Conservation (phyloP, 2,113 vertebrate species). For the Salvelinus namaycush region DNA sequence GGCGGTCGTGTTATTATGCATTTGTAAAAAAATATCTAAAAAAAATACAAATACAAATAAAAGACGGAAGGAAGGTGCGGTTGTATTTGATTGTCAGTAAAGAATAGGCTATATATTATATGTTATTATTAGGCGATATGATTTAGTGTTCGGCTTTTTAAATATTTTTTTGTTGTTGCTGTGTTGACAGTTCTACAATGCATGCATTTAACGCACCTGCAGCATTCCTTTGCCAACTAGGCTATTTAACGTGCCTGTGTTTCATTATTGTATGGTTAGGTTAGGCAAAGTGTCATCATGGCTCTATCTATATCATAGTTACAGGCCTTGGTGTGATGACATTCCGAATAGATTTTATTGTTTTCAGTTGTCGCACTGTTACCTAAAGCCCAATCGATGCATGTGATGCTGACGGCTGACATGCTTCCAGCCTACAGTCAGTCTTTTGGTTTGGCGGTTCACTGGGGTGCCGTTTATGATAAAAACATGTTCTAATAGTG, state of each 20-base stretch:
- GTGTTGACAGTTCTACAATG: neutral
- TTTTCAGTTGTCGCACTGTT: neutral
- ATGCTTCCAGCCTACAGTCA: neutral
- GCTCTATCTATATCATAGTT: neutral
- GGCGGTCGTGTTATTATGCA: too few relatives aligned
- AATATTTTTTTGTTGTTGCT: neutral
- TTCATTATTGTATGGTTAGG: neutral
- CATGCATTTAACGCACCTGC: neutral
- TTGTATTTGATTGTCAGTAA: neutral
- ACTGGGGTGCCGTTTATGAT: neutral
- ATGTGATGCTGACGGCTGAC: neutral
- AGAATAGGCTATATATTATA: neutral
- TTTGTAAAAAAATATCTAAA: too few relatives aligned
- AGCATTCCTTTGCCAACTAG: neutral
- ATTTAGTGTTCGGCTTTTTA: neutral
- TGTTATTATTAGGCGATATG: neutral
- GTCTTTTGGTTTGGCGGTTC: neutral
- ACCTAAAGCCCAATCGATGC: neutral
- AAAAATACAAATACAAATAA: too few relatives aligned
- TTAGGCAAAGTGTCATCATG: too few relatives aligned
- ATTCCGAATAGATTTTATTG: neutral
- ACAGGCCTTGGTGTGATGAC: neutral
- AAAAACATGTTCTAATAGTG: neutral
- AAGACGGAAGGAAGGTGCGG: neutral
- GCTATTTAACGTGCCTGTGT: neutral